Base-by-base conservation (phyloP, 2,888 invertebrate genomes). In the Spisula solida region DNA sequence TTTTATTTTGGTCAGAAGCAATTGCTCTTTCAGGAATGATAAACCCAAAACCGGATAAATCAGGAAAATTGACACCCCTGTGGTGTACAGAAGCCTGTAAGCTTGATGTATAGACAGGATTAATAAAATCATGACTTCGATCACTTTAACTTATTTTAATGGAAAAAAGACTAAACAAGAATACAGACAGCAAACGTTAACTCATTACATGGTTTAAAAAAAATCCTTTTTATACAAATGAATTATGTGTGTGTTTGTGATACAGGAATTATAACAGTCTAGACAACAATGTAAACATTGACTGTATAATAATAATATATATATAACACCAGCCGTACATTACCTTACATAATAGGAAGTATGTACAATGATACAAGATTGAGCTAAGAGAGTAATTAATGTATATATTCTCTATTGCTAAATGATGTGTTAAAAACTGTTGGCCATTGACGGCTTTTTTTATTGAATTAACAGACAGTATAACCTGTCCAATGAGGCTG, bases 91-190 rank as follows among this genome's bases (percentile, higher is more conserved):
- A 14, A 51, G 51, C 51, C 14, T 51, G 16, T 16, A 10, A 10
- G n/a, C n/a, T 10, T 70, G 14, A 70, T 4, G n/a, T 70, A 70
- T 6, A 31, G 34, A 16, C 25, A 66, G 60, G 60, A 66, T 66
- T 66, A 1, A 66, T 66, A 66, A 41, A 66, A 66, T 66, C 60
- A 66, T 12, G 60, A 66, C 60, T 10, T 25, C 25, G n/a, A 60
- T 82, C 31, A 86, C 31, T 82, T 41, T 84, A 88, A 82, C 51
- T 20, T 70, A 60, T 80, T 89, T 89, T 87, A 89, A 84, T 89
- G 78, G 55, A 89, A 88, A 41, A 88, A 70, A 82, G 89, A 87
- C 78, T 89, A 89, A 89, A 89, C 89, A 89, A 79, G 70, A 82
- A 47, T 89, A 89, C 89, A 89, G 79, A 79, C 85, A 85, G 83